Conservation (phyloP, 2,113 vertebrate species). For the Centropus unirufus region DNA sequence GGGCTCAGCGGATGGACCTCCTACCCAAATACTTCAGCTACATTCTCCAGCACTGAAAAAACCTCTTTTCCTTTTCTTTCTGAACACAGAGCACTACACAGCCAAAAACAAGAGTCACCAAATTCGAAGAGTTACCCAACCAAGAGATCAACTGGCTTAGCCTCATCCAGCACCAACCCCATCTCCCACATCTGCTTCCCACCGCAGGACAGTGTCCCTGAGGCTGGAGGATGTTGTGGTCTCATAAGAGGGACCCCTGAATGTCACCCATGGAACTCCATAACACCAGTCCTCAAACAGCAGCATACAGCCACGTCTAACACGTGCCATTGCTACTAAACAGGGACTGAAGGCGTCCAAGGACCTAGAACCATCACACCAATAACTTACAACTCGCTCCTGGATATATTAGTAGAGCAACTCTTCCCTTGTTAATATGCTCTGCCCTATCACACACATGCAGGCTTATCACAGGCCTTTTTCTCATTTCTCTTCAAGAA, state of each 20-base stretch:
- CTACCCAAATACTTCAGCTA: background rate
- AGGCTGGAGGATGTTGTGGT: background rate
- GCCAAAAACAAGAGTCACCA: background rate
- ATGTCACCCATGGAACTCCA: background rate
- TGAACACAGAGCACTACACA: background rate
- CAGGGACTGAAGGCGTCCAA: background rate
- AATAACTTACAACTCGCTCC: background rate
- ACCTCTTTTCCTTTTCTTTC: background rate
- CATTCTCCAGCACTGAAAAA: background rate
- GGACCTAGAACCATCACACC: background rate
- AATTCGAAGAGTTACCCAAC: background rate
- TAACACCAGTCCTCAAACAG: background rate
- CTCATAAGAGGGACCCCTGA: background rate
- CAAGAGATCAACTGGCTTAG: background rate
- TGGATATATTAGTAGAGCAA: background rate
- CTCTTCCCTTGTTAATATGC: background rate
- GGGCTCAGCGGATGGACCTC: background rate
- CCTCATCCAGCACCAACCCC: background rate
- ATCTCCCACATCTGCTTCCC: background rate
- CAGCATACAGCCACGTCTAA: rapidly evolving
- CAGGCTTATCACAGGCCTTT: background rate
- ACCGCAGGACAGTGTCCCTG: background rate
- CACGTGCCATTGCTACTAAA: background rate
- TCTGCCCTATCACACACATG: background rate
- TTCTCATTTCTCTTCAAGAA: background rate